Percentiles rank a stretch among this genome's conserved stretches.
Evolutionary conservation across 2,888 invertebrate genomes (phyloP).

Genomic region (Rhyacophila evoluta): DNA sequence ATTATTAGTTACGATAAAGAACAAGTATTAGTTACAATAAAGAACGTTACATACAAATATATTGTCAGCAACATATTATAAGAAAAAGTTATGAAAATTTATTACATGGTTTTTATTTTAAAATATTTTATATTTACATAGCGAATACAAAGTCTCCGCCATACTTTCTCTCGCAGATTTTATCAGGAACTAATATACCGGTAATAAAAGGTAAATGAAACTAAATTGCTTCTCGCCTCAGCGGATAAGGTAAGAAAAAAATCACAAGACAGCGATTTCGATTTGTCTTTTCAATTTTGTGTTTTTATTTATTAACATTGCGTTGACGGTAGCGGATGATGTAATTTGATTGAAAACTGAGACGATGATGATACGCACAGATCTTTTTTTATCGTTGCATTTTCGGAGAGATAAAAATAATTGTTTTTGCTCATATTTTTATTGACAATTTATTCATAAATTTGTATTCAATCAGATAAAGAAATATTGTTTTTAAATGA

Average conservation of each 20-base stretch:
- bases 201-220: slow-evolving; percentile 13
- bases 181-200: slow-evolving; percentile 22
- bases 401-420: background rate
- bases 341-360: background rate
- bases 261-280: background rate
- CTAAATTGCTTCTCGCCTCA: slow-evolving; percentile 26
- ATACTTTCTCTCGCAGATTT: slow-evolving; percentile 27
- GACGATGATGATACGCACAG: background rate
- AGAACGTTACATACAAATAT: no score
- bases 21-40: no score
- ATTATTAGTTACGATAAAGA: no score
- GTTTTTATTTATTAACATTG: background rate
- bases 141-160: background rate
- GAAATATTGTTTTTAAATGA: no score
- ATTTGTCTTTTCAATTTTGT: background rate
- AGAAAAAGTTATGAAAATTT: no score
- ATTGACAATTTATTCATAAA: no score
- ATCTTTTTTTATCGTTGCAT: background rate
- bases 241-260: background rate
- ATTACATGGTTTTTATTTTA: no score
- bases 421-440: no score
- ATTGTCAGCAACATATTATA: no score
- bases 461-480: no score
- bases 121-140: no score
- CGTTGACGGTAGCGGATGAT: background rate